Conservation (phyloP, 2,888 invertebrate species). For the Drosophila mulleri region DNA sequence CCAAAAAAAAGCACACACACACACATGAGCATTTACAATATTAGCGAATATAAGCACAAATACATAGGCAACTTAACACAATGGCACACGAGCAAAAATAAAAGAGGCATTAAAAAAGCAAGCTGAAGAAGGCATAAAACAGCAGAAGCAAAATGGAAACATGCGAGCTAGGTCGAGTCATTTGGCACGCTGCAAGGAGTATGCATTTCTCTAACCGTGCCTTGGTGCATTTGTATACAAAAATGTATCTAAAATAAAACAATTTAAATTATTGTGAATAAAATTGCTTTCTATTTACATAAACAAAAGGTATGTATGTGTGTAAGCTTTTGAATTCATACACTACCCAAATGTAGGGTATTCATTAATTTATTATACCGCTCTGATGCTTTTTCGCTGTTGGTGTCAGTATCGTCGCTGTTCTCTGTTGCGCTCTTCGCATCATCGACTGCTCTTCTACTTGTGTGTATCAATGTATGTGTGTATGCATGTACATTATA, state of each 20-base stretch:
- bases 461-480: constrained; percentile 12
- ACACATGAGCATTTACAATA: neutral
- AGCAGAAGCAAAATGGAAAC: constrained; percentile 18
- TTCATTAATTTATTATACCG: neutral
- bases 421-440: constrained; percentile 51
- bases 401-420: constrained; percentile 42
- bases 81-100: constrained; percentile 53
- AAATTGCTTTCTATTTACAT: neutral
- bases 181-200: constrained; percentile 22
- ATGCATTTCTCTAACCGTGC: neutral
- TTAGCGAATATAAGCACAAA: constrained; percentile 8
- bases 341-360: constrained; percentile 13
- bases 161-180: constrained; percentile 9
- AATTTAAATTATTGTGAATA: neutral
- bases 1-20: constrained; percentile 40
- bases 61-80: constrained; percentile 36
- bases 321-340: neutral
- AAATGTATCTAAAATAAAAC: neutral
- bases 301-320: too few species aligned
- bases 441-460: constrained; percentile 55
- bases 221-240: neutral
- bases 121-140: constrained; percentile 27
- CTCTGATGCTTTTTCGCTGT: constrained; percentile 11
- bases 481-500: constrained; percentile 14
- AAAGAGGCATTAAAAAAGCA: constrained; percentile 59